Base-by-base conservation (phyloP, 2,888 invertebrate species). In the Nowickia ferox region DNA sequence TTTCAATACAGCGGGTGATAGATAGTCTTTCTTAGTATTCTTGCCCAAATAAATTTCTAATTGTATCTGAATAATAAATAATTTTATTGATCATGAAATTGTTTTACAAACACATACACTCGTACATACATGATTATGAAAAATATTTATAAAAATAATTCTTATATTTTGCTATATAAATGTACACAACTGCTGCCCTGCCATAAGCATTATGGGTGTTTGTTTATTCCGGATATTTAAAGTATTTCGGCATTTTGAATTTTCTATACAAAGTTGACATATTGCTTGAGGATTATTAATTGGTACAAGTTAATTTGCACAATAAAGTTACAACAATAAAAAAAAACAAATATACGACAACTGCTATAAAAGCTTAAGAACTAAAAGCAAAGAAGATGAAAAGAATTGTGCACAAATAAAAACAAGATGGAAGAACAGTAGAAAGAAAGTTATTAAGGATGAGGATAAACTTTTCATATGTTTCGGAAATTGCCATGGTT, bases 301-400 rank as follows among this genome's bases (percentile, higher is more conserved):
- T 91, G 91, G 90, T 90, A 91, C 90, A 91, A 91, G 91, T 92
- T 92, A 92, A 91, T 92, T 92, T 92, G 88, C 88, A 89, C 91
- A 89, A 89, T 87, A 87, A 86, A 88, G 78, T 86, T 84, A 74
- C 81, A 87, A 75, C 72, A 81, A 69, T 59, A 65, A 17, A 40
- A 61, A 38, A 22, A 87, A 80, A 57, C 53, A 13, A 38, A 48
- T 15, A 22, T 30, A 86, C 74, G 66, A 83, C 79, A 86, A 84
- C 78, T 79, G 87, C 82, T 81, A 69, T 80, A 85, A 76, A 71
- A 87, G 87, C 84, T 87, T 88, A 84, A 86, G 81, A 86, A 71
- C 63, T 65, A 57, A 69, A 86, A 74, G 75, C 59, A 74, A 71
- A 76, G 55, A 55, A 68, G 48, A 83, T 72, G 79, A 66, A 76